Evolutionary conservation across 1,140 invertebrate species (phyloP), one percentile per base, ranked within the genome.

Genomic region (Musca domestica): DNA sequence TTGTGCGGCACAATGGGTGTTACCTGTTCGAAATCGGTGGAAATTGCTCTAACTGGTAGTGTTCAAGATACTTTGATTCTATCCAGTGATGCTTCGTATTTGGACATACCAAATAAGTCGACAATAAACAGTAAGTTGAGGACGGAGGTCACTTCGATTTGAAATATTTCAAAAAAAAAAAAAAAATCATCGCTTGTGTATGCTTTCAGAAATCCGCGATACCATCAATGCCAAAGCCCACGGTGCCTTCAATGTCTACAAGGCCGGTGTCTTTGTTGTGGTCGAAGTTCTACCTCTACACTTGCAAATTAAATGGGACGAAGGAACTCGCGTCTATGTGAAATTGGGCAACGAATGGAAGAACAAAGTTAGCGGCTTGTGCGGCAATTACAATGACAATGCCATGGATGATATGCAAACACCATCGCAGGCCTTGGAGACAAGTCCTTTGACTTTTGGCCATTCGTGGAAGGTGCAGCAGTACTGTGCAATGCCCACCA

Each of bases 381-480:
- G 95, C 81, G 95, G 95, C 0, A 95, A 97, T 80, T 96, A 91
- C 79, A 94, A 98, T 80, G 88, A 89, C 25, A 90, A 96, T 74
- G 85, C 87, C 65, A 83, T 85, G 9, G 91, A 95, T 74, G 93
- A 95, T 74, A 95, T 95, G 84, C 88, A 90, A 76, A 91, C 91
- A 4, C 93, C 93, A 0, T 90, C 90, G 0, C 87, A 90, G 20
- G 92, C 92, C 1, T 82, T 88, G 2, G 92, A 94, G 76, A 88
- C 87, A 0, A 90, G 90, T 10, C 83, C 90, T 0, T 83, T 86
- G 23, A 82, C 92, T 4, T 96, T 96, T 78, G 94, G 89, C 0
- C 92, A 96, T 80, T 91, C 93, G 5, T 96, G 94, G 94, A 91
- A 91, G 74, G 82, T 94, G 22, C 89, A 94, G 70, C 83, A 88